Conservation (phyloP, 2,888 invertebrate species). For the Xestobium rufovillosum region DNA sequence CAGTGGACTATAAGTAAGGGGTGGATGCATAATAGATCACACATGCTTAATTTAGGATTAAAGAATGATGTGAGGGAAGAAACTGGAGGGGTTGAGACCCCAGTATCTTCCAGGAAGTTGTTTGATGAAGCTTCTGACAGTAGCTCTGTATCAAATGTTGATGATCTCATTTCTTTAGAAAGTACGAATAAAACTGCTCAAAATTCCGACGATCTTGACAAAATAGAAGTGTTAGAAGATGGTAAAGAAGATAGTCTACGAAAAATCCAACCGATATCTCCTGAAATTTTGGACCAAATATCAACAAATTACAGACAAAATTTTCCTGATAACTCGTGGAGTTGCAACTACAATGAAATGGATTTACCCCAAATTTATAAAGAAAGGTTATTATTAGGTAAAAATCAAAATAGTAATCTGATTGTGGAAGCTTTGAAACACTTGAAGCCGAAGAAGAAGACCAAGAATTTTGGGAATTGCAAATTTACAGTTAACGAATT, state of each 20-base stretch:
- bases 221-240: constrained; percentile 22
- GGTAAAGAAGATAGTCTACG: no score
- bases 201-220: constrained; percentile 18
- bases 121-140: constrained; percentile 20
- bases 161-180: constrained; percentile 35
- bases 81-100: constrained; percentile 5
- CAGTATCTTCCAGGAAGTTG: constrained; percentile 4
- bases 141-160: constrained; percentile 37
- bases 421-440: constrained; percentile 18
- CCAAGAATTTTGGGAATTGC: constrained; percentile 6
- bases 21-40: constrained; percentile 41
- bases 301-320: constrained; percentile 37
- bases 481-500: constrained; percentile 33
- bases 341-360: constrained; percentile 20
- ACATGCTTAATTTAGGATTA: constrained; percentile 32
- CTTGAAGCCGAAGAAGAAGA: constrained; percentile 2
- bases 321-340: constrained; percentile 30
- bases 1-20: constrained; percentile 45
- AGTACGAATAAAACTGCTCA: constrained; percentile 20
- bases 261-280: no score
- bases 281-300: constrained; percentile 30
- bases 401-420: constrained; percentile 20
- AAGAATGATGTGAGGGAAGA: constrained; percentile 9
- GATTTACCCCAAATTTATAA: constrained; percentile 33
- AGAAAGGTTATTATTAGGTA: constrained; percentile 27